Conservation (phyloP, 2,797 vertebrate species). For the Petrocephalus schoutedeni region DNA sequence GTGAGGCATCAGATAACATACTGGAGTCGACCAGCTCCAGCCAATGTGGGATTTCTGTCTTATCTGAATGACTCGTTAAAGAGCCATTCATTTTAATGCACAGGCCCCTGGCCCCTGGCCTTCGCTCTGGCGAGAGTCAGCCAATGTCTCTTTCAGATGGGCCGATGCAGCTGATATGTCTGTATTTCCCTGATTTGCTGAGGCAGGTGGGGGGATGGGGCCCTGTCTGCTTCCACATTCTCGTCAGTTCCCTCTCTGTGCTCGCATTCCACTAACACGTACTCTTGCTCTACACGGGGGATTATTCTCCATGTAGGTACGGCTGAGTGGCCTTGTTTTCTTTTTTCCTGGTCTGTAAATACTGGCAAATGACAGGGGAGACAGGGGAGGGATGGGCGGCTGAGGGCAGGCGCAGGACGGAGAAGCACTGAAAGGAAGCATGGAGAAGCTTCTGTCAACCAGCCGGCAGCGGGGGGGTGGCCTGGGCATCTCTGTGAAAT, state of each 20-base stretch:
- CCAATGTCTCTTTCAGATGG: neutral
- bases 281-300: neutral
- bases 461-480: neutral
- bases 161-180: neutral
- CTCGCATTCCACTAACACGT: neutral
- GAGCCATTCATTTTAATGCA: slow-evolving; percentile 5
- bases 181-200: neutral
- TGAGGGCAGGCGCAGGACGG: neutral
- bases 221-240: neutral
- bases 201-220: neutral
- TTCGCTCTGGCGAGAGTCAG: neutral
- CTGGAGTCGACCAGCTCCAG: neutral
- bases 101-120: neutral
- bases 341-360: neutral
- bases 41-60: neutral
- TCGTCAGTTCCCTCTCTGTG: neutral
- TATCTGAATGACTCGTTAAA: neutral
- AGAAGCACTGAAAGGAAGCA: neutral
- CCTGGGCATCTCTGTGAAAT: neutral
- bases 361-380: neutral
- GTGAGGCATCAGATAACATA: slow-evolving; percentile 2
- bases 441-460: neutral
- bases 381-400: neutral
- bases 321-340: neutral
- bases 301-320: neutral